A percentile compares a stretch with the other conserved stretches of the same genome.
Evolutionary conservation across 2,888 invertebrate species (phyloP).

Genomic region (Trachelus troglodyta): DNA sequence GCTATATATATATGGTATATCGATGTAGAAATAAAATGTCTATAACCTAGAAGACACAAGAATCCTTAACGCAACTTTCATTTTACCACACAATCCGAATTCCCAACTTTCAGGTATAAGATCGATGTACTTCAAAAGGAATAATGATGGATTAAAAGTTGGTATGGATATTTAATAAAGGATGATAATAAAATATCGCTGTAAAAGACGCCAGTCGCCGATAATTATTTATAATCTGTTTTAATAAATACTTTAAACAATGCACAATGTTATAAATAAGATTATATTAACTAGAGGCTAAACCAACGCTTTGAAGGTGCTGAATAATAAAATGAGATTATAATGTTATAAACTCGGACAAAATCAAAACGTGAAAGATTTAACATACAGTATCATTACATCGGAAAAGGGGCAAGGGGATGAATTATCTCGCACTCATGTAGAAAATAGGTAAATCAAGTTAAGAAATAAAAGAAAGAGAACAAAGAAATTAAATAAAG

Average conservation of each 20-base stretch:
- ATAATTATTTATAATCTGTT: conserved; percentile 40
- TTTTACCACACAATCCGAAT: neutral
- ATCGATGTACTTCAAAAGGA: neutral
- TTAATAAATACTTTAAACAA: conserved; percentile 60
- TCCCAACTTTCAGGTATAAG: neutral
- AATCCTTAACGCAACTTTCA: neutral
- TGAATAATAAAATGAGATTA: conserved; percentile 40
- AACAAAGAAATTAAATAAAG: neutral
- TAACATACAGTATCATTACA: neutral
- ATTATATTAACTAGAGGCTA: conserved; percentile 42
- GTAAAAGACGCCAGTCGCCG: neutral
- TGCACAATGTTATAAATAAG: conserved; percentile 58
- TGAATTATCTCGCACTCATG: neutral
- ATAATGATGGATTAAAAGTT: neutral
- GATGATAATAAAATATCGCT: neutral
- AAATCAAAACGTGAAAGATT: neutral
- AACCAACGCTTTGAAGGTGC: conserved; percentile 43
- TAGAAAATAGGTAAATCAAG: neutral
- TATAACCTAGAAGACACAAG: conserved; percentile 18
- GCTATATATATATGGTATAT: conserved; percentile 22
- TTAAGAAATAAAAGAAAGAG: neutral
- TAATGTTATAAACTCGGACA: conserved; percentile 17
- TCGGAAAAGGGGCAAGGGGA: neutral
- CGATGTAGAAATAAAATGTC: conserved; percentile 24
- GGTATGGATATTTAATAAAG: neutral